A percentile compares a stretch with the other conserved stretches of the same genome.
Evolutionary conservation across 2,113 vertebrate genomes (phyloP).

Genomic region (Nesoenas mayeri): DNA sequence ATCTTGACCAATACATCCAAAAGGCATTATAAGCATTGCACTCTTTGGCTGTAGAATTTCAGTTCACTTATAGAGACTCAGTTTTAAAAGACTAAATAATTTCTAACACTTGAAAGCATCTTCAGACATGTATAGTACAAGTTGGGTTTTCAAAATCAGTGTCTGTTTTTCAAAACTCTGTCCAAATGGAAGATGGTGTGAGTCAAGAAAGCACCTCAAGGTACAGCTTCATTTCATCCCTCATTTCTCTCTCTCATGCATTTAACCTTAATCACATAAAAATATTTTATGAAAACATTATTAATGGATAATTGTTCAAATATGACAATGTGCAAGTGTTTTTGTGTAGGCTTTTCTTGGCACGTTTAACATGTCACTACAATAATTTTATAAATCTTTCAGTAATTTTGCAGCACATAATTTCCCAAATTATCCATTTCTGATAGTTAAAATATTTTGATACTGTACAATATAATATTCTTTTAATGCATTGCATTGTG

Average conservation of each 20-base stretch:
- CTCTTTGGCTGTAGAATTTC: neutral
- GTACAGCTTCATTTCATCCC: neutral
- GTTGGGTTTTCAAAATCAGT: neutral
- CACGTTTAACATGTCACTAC: neutral
- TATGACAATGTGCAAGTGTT: neutral
- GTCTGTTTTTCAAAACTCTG: neutral
- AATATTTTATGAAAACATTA: neutral
- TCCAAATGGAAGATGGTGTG: neutral
- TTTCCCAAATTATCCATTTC: neutral
- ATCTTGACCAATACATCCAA: neutral
- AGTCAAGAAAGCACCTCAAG: neutral
- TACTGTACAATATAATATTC: neutral
- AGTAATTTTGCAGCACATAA: neutral
- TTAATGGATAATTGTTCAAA: conserved; percentile 13
- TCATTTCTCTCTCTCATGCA: neutral
- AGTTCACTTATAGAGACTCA: neutral
- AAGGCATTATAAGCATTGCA: neutral
- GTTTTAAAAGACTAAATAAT: neutral
- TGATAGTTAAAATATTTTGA: neutral
- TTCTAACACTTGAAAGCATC: neutral
- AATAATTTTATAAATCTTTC: neutral
- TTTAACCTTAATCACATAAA: neutral
- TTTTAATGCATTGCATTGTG: neutral
- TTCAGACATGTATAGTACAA: neutral
- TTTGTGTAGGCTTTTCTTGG: neutral